Conservation (phyloP, 2,888 invertebrate genomes). For the Heteromurus nitidus region DNA sequence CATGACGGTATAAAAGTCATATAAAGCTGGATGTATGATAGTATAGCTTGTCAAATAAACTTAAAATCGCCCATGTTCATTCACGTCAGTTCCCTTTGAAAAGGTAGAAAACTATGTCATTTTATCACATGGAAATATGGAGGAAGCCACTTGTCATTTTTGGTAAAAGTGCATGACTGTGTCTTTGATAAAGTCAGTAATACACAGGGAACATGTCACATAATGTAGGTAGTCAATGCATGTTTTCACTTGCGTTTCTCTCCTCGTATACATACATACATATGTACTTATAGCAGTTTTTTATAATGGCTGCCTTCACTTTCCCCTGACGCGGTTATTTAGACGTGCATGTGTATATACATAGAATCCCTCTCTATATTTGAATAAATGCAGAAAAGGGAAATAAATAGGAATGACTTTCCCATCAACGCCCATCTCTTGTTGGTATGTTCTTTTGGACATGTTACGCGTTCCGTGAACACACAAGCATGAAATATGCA, state of each 20-base stretch:
- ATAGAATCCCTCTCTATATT: background rate
- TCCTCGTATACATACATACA: background rate
- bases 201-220: no score
- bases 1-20: background rate
- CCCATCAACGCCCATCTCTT: constrained; percentile 54
- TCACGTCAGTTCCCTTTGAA: no score
- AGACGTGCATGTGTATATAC: background rate
- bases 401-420: constrained; percentile 45
- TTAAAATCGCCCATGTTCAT: no score
- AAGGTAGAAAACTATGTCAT: background rate
- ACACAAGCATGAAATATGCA: constrained; percentile 44
- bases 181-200: no score
- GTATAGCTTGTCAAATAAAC: no score
- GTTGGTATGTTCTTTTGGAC: constrained; percentile 37
- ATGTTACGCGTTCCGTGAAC: constrained; percentile 29
- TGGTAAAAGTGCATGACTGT: background rate
- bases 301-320: no score
- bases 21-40: no score
- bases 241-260: no score
- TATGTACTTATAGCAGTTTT: no score
- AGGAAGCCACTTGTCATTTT: constrained; percentile 21
- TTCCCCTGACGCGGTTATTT: no score
- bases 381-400: constrained; percentile 25
- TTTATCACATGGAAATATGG: constrained; percentile 19
- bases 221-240: no score